phyloP scores from a whole-genome alignment of 1,140 invertebrate genomes.

The Holcopasites calliopsidis region DNA sequence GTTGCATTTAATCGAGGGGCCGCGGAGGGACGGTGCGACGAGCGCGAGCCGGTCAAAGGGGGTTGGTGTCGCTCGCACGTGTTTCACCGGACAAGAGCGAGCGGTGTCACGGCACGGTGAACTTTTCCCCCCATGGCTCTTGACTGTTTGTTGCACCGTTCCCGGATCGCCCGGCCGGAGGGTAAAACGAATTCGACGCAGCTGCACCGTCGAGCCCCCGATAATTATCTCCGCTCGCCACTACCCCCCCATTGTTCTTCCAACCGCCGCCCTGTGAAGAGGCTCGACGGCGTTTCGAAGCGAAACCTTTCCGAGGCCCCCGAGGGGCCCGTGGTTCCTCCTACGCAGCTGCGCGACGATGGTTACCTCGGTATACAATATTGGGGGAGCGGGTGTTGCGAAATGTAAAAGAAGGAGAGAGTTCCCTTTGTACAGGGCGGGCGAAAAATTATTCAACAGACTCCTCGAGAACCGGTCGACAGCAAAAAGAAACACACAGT shows the following conservation, averaged over 20 bases:
- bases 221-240: slow-evolving; percentile 59
- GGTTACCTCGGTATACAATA: not conserved
- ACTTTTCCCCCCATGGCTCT: slow-evolving; percentile 17
- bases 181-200: slow-evolving; percentile 53
- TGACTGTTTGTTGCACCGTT: not conserved
- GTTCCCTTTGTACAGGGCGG: too few species aligned
- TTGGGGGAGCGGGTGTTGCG: not conserved
- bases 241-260: slow-evolving; percentile 58
- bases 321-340: not conserved
- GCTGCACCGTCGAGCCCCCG: slow-evolving; percentile 49
- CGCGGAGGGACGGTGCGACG: not conserved
- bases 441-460: too few species aligned
- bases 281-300: not conserved
- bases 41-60: slow-evolving; percentile 5
- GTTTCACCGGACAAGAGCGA: slow-evolving; percentile 7
- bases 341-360: slow-evolving; percentile 26
- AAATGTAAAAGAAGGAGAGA: not conserved
- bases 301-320: not conserved
- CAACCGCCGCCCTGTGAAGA: not conserved
- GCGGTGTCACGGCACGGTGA: slow-evolving; percentile 51
- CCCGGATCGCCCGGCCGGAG: slow-evolving; percentile 27
- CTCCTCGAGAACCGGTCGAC: too few species aligned
- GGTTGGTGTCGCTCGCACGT: slow-evolving; percentile 45
- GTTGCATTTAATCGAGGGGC: slow-evolving; percentile 22
- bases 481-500: too few species aligned